Conservation (phyloP, 2,113 vertebrate species). For the Nerophis lumbriciformis region DNA sequence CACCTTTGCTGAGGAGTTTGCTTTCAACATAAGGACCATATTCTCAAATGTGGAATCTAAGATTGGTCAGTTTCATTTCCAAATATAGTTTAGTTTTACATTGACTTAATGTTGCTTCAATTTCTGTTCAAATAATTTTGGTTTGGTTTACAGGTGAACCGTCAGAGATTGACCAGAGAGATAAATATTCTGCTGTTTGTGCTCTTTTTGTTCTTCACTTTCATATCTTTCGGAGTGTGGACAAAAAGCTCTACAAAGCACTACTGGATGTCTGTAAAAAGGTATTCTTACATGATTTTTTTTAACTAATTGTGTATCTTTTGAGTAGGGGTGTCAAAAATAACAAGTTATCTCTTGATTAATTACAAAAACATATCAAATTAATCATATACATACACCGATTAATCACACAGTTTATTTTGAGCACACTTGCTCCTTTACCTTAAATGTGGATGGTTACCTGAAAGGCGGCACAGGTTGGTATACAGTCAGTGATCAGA, state of each 20-base stretch:
- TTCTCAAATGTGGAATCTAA: conserved; percentile 89
- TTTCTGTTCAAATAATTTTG: not conserved
- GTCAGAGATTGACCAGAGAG: conserved; percentile 95
- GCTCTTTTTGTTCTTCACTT: conserved; percentile 93
- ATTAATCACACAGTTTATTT: no score
- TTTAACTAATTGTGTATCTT: not conserved
- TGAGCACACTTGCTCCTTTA: no score
- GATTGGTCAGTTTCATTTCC: conserved; percentile 74
- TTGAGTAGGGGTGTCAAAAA: no score
- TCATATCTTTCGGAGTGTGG: conserved; percentile 90
- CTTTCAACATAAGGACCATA: conserved; percentile 84
- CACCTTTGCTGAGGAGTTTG: conserved; percentile 94
- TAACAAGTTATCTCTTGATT: no score
- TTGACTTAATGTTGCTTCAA: not conserved
- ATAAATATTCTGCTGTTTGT: conserved; percentile 89
- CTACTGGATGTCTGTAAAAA: conserved; percentile 95
- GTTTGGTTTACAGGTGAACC: conserved; percentile 80
- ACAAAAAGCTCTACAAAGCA: conserved; percentile 94
- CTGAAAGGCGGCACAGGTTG: no score
- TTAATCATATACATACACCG: no score
- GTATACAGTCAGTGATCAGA: no score
- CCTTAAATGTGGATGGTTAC: no score
- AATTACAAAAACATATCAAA: no score
- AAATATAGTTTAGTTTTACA: not conserved
- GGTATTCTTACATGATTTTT: conserved; percentile 57